Evolutionary conservation across 2,888 invertebrate genomes (phyloP).

Genomic region (Andrena fulva): DNA sequence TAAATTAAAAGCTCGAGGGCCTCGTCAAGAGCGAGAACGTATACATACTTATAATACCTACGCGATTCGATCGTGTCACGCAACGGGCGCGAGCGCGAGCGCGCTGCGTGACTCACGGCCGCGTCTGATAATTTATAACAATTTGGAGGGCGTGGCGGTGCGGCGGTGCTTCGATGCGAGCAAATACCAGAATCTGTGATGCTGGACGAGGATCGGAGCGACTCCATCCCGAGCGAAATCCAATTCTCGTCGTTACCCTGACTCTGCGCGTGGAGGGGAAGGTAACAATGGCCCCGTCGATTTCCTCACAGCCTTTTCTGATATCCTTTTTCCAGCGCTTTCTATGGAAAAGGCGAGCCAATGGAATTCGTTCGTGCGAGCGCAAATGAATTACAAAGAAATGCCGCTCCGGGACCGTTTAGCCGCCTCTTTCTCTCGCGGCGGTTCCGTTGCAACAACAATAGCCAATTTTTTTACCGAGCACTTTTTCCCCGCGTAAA

Average conservation of each 20-base stretch:
- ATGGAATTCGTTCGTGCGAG: background rate
- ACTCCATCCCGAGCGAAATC: no score
- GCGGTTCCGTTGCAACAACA: constrained; percentile 21
- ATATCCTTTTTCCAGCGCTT: no score
- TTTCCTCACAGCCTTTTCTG: no score
- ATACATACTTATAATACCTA: constrained; percentile 3
- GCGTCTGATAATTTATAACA: constrained; percentile 68
- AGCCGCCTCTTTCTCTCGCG: constrained; percentile 2
- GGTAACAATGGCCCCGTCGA: no score
- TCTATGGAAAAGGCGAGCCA: background rate
- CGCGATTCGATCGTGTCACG: constrained; percentile 38
- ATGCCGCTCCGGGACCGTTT: constrained; percentile 12
- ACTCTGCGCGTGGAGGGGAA: no score
- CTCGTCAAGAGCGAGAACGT: constrained; percentile 4
- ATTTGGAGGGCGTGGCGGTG: constrained; percentile 64
- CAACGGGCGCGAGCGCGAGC: background rate
- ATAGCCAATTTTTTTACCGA: constrained; percentile 44
- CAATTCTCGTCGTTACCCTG: no score
- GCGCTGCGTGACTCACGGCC: constrained; percentile 51
- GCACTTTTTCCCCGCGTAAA: constrained; percentile 31
- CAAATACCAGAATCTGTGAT: background rate
- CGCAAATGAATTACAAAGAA: constrained; percentile 9
- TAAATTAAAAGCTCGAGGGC: constrained; percentile 6
- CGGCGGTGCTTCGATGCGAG: background rate
- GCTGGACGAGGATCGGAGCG: no score